phyloP scores from a whole-genome alignment of 1,140 invertebrate genomes.

The Philopotamus ludificatus region DNA sequence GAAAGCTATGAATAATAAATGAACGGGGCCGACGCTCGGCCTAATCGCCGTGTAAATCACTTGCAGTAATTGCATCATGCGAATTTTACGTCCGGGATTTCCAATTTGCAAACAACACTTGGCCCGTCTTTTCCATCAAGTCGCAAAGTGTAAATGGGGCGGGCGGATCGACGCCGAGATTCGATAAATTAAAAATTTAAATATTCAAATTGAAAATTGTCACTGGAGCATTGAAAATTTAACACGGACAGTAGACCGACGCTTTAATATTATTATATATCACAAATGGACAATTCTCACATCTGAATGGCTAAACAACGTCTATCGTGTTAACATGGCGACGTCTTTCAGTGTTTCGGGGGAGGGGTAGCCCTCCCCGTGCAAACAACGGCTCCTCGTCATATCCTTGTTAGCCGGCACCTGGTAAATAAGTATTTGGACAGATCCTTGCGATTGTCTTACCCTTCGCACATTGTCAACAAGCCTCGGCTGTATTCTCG shows the following conservation, averaged over 20 bases:
- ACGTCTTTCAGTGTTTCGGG: no score
- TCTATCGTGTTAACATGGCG: no score
- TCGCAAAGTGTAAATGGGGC: conserved; percentile 15
- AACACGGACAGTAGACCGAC: no score
- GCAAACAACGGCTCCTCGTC: no score
- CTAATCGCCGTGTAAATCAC: conserved; percentile 36
- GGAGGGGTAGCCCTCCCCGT: no score
- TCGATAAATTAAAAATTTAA: no score
- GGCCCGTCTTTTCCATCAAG: no score
- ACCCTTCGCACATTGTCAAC: conserved; percentile 4
- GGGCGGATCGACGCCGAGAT: background rate
- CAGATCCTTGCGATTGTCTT: background rate
- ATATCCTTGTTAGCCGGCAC: conserved; percentile 5
- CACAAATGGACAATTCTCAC: no score
- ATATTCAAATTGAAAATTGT: no score
- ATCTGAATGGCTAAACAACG: no score
- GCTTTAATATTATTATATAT: no score
- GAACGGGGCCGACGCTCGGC: conserved; percentile 9
- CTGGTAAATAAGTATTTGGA: conserved; percentile 18
- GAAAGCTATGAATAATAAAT: conserved; percentile 41
- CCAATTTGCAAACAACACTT: background rate
- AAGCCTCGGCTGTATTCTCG: conserved; percentile 8
- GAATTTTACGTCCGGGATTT: background rate
- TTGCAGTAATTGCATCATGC: conserved; percentile 36
- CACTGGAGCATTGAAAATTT: no score